Evolutionary conservation across 2,113 vertebrate genomes (phyloP).

Genomic region (Gila orcuttii): DNA sequence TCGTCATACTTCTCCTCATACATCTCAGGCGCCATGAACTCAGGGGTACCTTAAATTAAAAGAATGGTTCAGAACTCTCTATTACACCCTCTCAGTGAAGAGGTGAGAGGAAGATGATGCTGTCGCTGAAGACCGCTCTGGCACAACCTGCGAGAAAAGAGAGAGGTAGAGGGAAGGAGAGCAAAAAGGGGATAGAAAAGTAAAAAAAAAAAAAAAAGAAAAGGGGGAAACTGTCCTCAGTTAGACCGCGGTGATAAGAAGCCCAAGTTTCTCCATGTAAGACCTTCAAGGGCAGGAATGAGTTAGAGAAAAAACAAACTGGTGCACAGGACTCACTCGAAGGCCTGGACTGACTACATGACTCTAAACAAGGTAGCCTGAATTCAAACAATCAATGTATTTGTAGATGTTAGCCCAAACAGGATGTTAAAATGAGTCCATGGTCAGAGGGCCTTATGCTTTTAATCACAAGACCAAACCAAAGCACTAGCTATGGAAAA

Average conservation of each 20-base stretch:
- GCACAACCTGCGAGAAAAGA: slow-evolving; percentile 77
- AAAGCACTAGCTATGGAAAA: slow-evolving; percentile 80
- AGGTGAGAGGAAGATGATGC: slow-evolving; percentile 75
- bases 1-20: slow-evolving; percentile 99
- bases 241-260: slow-evolving; percentile 81
- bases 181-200: slow-evolving; percentile 75
- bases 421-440: slow-evolving; percentile 45
- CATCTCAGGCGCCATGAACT: slow-evolving; percentile 99
- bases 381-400: background rate
- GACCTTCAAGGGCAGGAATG: slow-evolving; percentile 77
- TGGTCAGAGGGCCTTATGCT: slow-evolving; percentile 52
- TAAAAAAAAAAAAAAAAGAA: slow-evolving; percentile 68
- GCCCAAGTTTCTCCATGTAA: slow-evolving; percentile 86
- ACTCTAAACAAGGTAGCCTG: slow-evolving; percentile 26
- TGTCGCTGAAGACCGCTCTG: slow-evolving; percentile 69
- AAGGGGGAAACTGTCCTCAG: slow-evolving; percentile 83
- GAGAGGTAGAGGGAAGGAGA: slow-evolving; percentile 64
- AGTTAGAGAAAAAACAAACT: slow-evolving; percentile 43
- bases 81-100: slow-evolving; percentile 77
- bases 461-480: slow-evolving; percentile 41
- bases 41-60: slow-evolving; percentile 99
- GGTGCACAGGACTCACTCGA: slow-evolving; percentile 76
- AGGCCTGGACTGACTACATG: slow-evolving; percentile 54
- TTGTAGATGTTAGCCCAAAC: slow-evolving; percentile 21
- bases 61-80: slow-evolving; percentile 96